phyloP scores from a whole-genome alignment of 2,888 invertebrate species.

The Phortica okadai region DNA sequence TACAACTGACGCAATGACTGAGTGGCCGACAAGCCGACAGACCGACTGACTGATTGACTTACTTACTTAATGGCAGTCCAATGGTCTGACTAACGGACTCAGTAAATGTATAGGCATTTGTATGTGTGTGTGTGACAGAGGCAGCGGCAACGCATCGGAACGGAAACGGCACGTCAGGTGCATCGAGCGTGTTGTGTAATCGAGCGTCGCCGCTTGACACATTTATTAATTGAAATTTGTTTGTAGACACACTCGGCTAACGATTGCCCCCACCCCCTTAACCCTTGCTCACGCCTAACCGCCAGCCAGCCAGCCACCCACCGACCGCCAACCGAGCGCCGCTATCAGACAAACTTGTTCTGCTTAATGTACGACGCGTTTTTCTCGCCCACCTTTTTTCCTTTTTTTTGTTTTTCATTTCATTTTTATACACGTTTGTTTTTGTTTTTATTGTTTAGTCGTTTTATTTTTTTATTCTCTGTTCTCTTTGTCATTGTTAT shows the following conservation, averaged over 20 bases:
- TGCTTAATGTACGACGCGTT: not conserved
- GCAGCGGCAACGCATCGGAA: not conserved
- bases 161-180: constrained; percentile 50
- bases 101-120: not conserved
- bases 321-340: not conserved
- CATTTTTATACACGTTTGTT: not conserved
- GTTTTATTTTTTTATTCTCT: not conserved
- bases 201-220: constrained; percentile 65
- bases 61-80: not conserved
- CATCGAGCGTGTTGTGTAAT: constrained; percentile 58
- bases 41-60: not conserved
- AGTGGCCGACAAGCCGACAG: not conserved
- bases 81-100: not conserved
- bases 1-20: not conserved
- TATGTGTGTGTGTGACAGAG: not conserved
- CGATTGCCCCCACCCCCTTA: not conserved
- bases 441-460: not conserved
- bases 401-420: not conserved
- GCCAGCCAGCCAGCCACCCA: not conserved
- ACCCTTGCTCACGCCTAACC: not conserved
- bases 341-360: constrained; percentile 7
- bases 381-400: not conserved
- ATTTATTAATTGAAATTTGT: constrained; percentile 69
- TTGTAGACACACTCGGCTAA: constrained; percentile 44
- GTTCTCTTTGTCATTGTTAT: constrained; percentile 1